Conservation (phyloP, 2,113 vertebrate species). For the Struthidea cinerea region DNA sequence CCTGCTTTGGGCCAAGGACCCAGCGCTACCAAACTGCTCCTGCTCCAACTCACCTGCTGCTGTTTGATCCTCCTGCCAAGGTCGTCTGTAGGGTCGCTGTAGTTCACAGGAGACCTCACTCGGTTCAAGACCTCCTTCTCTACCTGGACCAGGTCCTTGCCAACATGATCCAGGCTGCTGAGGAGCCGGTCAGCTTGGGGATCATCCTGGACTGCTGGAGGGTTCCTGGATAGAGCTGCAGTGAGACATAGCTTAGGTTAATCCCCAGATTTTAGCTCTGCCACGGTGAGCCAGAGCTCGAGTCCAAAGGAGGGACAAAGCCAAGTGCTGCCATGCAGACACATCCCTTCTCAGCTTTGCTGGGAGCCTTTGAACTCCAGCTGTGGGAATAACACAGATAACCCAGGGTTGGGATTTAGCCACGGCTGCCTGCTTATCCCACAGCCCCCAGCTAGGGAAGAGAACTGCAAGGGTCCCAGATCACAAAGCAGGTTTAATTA, state of each 20-base stretch:
- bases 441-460: background rate
- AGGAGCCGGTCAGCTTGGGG: slow-evolving; percentile 70
- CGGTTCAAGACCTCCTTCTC: slow-evolving; percentile 75
- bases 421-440: background rate
- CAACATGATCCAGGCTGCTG: slow-evolving; percentile 73
- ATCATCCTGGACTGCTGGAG: slow-evolving; percentile 55
- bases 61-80: slow-evolving; percentile 77
- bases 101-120: slow-evolving; percentile 78
- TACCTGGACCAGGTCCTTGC: slow-evolving; percentile 70
- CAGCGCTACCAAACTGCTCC: rapidly evolving
- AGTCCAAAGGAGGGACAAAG: background rate
- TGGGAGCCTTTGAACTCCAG: background rate
- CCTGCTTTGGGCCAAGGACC: background rate
- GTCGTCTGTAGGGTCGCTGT: slow-evolving; percentile 74
- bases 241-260: background rate
- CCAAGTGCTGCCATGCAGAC: background rate
- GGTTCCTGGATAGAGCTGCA: slow-evolving; percentile 9
- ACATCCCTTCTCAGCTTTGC: background rate
- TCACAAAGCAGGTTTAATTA: background rate
- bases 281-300: background rate
- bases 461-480: background rate
- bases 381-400: background rate
- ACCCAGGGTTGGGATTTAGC: background rate
- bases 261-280: background rate
- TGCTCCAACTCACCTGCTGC: slow-evolving; percentile 74